These are phyloP conservation scores for Hedychridium roseum DNA, from an alignment of 2,888 invertebrate species.

Conservation along the genomic window DNA sequence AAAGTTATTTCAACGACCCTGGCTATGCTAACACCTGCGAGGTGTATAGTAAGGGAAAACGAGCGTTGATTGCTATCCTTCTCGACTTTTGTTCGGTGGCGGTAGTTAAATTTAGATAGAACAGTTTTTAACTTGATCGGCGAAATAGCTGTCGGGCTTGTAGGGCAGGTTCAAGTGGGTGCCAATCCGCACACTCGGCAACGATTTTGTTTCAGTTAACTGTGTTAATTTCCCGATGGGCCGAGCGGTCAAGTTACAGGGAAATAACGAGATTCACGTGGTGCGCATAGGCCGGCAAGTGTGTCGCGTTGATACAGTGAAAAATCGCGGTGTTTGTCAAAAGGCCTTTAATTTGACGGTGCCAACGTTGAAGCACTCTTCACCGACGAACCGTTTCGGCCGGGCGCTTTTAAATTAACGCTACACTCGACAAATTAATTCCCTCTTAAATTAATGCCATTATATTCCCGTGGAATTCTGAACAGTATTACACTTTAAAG, in stretches of 20 bases:
- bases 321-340: conserved; percentile 16
- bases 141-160: too few species aligned
- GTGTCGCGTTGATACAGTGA: neutral
- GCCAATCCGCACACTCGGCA: too few species aligned
- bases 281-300: neutral
- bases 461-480: conserved; percentile 39
- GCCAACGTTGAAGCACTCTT: conserved; percentile 27
- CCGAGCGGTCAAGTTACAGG: too few species aligned
- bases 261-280: too few species aligned
- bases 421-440: conserved; percentile 41
- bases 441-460: conserved; percentile 44
- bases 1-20: too few species aligned
- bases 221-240: too few species aligned
- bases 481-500: conserved; percentile 43
- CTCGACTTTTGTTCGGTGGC: conserved; percentile 3
- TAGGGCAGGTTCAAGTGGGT: too few species aligned
- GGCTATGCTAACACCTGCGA: neutral
- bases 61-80: too few species aligned
- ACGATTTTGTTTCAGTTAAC: too few species aligned
- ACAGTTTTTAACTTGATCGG: too few species aligned
- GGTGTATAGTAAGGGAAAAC: too few species aligned
- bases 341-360: conserved; percentile 34
- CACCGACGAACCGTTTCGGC: conserved; percentile 41
- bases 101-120: too few species aligned
- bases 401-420: conserved; percentile 46